phyloP scores from a whole-genome alignment of 2,797 vertebrate genomes.

The Myotis vivesi region DNA sequence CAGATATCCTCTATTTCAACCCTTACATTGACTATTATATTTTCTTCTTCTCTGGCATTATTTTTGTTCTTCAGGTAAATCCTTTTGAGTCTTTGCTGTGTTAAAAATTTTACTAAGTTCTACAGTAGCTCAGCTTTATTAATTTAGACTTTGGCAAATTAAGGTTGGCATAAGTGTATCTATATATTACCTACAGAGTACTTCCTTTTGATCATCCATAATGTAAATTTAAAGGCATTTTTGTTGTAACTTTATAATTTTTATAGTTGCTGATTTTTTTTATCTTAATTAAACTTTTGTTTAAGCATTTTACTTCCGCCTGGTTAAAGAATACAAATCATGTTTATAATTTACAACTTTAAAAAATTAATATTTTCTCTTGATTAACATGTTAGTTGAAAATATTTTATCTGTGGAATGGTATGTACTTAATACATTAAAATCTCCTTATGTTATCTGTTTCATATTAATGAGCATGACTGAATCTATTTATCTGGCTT shows the following conservation, averaged over 20 bases:
- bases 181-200: neutral
- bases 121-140: neutral
- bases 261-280: neutral
- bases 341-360: conserved; percentile 12
- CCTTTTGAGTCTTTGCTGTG: neutral
- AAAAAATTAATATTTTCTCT: conserved; percentile 5
- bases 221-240: neutral
- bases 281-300: neutral
- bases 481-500: neutral
- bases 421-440: neutral
- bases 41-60: neutral
- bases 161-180: neutral
- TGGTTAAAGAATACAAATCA: neutral
- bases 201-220: neutral
- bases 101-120: neutral
- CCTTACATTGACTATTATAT: neutral
- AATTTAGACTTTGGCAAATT: conserved; percentile 26
- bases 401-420: neutral
- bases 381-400: neutral
- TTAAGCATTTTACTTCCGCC: neutral
- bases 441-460: neutral
- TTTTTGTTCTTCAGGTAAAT: neutral
- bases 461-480: neutral
- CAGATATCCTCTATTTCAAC: neutral
- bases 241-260: conserved; percentile 21